Evolutionary conservation across 2,113 vertebrate species (phyloP).

Genomic region (Callithrix jacchus): DNA sequence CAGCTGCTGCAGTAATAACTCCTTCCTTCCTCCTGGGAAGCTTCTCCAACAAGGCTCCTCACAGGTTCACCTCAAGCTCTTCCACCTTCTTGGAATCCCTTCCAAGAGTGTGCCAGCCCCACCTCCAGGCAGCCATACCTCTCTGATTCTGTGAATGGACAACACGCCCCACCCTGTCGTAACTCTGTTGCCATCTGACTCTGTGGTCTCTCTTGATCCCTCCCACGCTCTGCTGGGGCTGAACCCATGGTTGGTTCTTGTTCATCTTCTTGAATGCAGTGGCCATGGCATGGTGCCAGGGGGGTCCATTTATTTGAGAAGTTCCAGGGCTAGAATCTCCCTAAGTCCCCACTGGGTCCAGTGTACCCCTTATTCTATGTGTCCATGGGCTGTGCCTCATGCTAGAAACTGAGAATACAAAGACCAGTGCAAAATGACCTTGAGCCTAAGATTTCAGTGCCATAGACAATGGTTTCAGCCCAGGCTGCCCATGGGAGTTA

Average conservation of each 20-base stretch:
- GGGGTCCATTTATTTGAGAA: background rate
- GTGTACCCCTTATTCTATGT: background rate
- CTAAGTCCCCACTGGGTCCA: background rate
- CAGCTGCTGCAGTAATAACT: accelerated
- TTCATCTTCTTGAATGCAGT: background rate
- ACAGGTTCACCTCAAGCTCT: background rate
- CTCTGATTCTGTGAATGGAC: background rate
- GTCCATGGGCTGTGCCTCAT: background rate
- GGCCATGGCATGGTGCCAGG: background rate
- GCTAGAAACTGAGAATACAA: background rate
- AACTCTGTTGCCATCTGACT: background rate
- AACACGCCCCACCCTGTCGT: background rate
- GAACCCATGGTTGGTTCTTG: background rate
- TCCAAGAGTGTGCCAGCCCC: background rate
- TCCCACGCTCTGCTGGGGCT: background rate
- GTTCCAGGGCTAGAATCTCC: background rate
- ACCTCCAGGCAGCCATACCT: background rate
- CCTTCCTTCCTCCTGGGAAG: background rate
- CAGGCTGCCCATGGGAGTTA: background rate
- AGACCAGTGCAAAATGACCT: background rate
- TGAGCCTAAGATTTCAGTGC: background rate
- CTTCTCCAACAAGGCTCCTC: accelerated
- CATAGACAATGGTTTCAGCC: background rate
- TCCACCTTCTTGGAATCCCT: no score
- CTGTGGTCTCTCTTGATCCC: background rate